Evolutionary conservation across 2,888 invertebrate genomes (phyloP), one percentile per base, ranked within the genome.

Genomic region (Deilephila elpenor): DNA sequence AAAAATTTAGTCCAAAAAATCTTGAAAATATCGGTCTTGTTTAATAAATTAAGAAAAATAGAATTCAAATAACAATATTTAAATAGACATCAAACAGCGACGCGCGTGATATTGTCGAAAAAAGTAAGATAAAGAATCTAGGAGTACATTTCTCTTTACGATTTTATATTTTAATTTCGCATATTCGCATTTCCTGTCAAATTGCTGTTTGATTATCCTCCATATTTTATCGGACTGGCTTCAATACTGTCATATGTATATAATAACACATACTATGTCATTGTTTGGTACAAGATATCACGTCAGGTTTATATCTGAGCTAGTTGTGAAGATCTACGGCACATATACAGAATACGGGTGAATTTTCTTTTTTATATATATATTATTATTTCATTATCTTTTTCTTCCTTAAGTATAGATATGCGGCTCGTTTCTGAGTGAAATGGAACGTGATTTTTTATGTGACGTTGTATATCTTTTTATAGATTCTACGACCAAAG

Each of bases 301-400:
- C 59, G 67, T 71, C 51, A 44, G 37, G 71, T 59, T 71, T 20
- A 70, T 70, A 56, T 56, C 56, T 56, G 19, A 19, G 34, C 1
- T 51, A 67, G 25, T 51, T 17, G 51, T 51, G 25, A 67, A 61
- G 32, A 32, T 29, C 17, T 51, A 51, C 67, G 67, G 71, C 59
- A 71, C 71, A 59, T 56, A 59, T 71, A 32, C 71, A 71, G 29
- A 71, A 71, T 51, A 67, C 67, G 67, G 64, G 64, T 67, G 64
- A 67, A n/a, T 51, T 67, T 25, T 20, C 14, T 59, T 59, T 25
- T 71, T 59, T 25, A 32, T 34, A 59, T 37, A 70, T 59, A 34
- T 37, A 32, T 73, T 73, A 44, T 34, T 59, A 70, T 60, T 70
- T 44, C 60, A 71, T 71, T 59, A 51, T 34, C 32, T 71, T 71